Percentiles rank a stretch among this genome's conserved stretches.
phyloP scores from a whole-genome alignment of 2,113 vertebrate genomes.

The Odontophorus gujanensis region DNA sequence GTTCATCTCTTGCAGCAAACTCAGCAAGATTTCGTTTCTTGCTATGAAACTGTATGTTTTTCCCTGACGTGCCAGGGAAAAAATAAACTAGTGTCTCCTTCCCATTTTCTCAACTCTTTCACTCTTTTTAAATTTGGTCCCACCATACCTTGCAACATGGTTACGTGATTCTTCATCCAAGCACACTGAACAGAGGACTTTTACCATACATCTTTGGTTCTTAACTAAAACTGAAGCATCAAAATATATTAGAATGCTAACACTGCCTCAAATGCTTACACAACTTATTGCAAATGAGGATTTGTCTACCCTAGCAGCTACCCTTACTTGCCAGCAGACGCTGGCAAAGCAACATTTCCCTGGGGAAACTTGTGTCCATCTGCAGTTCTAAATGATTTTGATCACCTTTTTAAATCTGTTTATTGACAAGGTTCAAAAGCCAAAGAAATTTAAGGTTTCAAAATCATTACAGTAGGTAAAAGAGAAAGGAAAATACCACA shows the following conservation, averaged over 20 bases:
- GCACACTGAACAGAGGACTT: background rate
- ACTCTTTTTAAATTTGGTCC: background rate
- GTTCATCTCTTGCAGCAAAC: background rate
- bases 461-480: background rate
- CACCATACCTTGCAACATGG: background rate
- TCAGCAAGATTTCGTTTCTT: background rate
- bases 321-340: constrained; percentile 35
- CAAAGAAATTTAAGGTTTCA: background rate
- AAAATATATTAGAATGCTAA: background rate
- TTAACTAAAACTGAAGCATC: background rate
- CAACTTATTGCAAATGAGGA: constrained; percentile 21
- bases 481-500: background rate
- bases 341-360: constrained; percentile 64
- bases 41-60: background rate
- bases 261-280: background rate
- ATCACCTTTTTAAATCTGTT: constrained; percentile 24
- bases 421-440: constrained; percentile 1
- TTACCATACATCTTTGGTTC: background rate
- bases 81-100: background rate
- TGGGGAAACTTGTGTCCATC: constrained; percentile 31
- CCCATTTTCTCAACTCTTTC: background rate
- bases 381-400: constrained; percentile 28
- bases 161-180: background rate
- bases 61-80: background rate
- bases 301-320: constrained; percentile 27